Conservation (phyloP, 2,888 invertebrate genomes). For the Erebia aethiops region DNA sequence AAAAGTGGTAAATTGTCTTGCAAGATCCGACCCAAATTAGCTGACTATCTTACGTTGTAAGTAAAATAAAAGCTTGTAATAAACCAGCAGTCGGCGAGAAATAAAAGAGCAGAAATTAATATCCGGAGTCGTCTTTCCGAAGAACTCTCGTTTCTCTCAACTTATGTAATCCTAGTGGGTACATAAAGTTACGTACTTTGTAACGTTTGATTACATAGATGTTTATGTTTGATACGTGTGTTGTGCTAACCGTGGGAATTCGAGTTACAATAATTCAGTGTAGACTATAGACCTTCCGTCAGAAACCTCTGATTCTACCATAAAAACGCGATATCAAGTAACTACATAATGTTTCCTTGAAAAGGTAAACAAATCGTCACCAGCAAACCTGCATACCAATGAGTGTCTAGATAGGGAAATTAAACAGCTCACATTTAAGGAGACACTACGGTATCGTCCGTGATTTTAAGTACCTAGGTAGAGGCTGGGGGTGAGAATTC, state of each 20-base stretch:
- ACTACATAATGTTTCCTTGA: no score
- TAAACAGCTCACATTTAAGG: no score
- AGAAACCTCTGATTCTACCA: background rate
- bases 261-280: background rate
- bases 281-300: background rate
- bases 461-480: no score
- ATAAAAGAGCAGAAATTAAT: slow-evolving; percentile 19
- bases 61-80: slow-evolving; percentile 6
- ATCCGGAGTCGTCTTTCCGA: slow-evolving; percentile 10
- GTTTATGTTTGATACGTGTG: background rate
- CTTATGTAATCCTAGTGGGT: slow-evolving; percentile 15
- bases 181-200: slow-evolving; percentile 8
- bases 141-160: slow-evolving; percentile 5
- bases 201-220: background rate
- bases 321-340: no score
- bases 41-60: background rate
- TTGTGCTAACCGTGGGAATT: background rate
- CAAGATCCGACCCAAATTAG: slow-evolving; percentile 1
- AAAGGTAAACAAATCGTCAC: no score
- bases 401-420: no score
- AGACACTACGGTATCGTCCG: no score
- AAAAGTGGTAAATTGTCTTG: background rate
- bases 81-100: slow-evolving; percentile 8
- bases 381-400: no score
- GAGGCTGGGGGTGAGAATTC: no score